Evolutionary conservation across 2,113 vertebrate genomes (phyloP).

Genomic region (Urocynchramus pylzowi): DNA sequence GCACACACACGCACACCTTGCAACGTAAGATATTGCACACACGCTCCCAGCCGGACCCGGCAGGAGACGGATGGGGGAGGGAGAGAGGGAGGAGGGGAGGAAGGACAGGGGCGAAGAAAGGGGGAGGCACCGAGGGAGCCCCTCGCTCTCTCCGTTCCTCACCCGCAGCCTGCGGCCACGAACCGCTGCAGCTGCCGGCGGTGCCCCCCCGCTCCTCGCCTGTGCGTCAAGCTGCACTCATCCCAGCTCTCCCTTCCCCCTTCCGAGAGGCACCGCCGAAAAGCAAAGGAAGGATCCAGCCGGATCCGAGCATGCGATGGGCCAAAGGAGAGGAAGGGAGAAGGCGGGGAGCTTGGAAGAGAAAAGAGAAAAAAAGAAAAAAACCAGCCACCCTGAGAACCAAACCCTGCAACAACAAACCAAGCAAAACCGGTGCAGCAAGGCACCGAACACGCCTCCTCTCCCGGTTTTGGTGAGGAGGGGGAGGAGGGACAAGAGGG

Average conservation of each 20-base stretch:
- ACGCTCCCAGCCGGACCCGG: not conserved
- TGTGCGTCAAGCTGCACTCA: conserved; percentile 36
- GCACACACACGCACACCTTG: conserved; percentile 29
- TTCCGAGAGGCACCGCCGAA: conserved; percentile 5
- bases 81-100: not conserved
- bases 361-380: not conserved
- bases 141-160: not conserved
- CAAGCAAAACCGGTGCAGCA: conserved; percentile 50
- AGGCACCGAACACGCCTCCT: conserved; percentile 54
- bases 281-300: conserved; percentile 42
- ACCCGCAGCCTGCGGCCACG: conserved; percentile 44
- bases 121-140: not conserved
- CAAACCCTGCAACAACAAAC: conserved; percentile 41
- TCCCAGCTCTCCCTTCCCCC: conserved; percentile 24
- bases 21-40: not conserved
- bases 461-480: conserved; percentile 47
- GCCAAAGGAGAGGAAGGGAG: not conserved
- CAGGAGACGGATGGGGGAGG: not conserved
- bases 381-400: not conserved
- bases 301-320: not conserved
- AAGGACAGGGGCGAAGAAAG: not conserved
- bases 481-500: not conserved
- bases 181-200: conserved; percentile 1
- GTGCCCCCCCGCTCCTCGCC: conserved; percentile 8
- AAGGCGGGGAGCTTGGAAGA: not conserved